Evolutionary conservation across 2,888 invertebrate genomes (phyloP).

Genomic region (Epicampocera succincta): DNA sequence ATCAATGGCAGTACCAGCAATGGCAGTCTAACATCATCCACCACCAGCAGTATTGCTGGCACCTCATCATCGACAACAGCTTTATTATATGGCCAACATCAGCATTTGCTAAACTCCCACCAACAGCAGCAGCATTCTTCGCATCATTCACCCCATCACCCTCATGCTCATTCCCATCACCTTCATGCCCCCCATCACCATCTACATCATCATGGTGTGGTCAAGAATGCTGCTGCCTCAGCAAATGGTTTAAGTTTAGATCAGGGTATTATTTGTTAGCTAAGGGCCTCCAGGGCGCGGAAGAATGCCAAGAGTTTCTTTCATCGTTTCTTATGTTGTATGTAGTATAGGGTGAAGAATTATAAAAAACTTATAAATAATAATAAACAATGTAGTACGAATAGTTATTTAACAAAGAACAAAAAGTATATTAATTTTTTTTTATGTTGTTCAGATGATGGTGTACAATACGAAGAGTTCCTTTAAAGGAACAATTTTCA

Average conservation of each 20-base stretch:
- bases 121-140: slow-evolving; percentile 61
- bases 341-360: slow-evolving; percentile 75
- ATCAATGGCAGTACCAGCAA: slow-evolving; percentile 64
- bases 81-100: slow-evolving; percentile 54
- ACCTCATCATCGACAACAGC: slow-evolving; percentile 52
- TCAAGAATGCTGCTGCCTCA: slow-evolving; percentile 77
- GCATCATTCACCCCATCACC: slow-evolving; percentile 68
- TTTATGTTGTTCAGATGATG: slow-evolving; percentile 67
- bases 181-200: slow-evolving; percentile 70
- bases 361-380: slow-evolving; percentile 47
- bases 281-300: slow-evolving; percentile 81
- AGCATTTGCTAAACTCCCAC: slow-evolving; percentile 65
- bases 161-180: slow-evolving; percentile 71
- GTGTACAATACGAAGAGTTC: slow-evolving; percentile 67
- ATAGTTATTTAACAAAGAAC: slow-evolving; percentile 63
- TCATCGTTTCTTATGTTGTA: slow-evolving; percentile 81
- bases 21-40: slow-evolving; percentile 59
- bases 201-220: slow-evolving; percentile 75
- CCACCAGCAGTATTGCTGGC: slow-evolving; percentile 38
- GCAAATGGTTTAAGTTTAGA: slow-evolving; percentile 80
- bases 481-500: slow-evolving; percentile 39
- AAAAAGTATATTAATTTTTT: slow-evolving; percentile 67
- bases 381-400: slow-evolving; percentile 46
- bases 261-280: slow-evolving; percentile 82
- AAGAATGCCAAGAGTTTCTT: slow-evolving; percentile 82